phyloP scores from a whole-genome alignment of 2,797 vertebrate genomes.

The Schizothorax lantsangensis region DNA sequence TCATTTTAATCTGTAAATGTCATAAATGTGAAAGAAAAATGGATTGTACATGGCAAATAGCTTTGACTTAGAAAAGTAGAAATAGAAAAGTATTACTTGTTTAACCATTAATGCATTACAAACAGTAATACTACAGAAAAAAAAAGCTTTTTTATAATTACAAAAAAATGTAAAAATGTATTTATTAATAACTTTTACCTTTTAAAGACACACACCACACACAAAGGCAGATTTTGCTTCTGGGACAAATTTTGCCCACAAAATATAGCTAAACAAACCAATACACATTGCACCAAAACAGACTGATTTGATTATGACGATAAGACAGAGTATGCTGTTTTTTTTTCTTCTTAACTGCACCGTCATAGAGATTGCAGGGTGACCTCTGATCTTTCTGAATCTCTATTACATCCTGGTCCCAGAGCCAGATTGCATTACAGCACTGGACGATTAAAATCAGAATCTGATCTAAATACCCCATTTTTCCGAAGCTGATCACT shows the following conservation, averaged over 20 bases:
- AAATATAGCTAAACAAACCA: conserved; percentile 27
- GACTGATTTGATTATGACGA: conserved; percentile 45
- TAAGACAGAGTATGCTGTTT: neutral
- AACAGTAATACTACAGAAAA: neutral
- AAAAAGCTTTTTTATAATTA: too few relatives aligned
- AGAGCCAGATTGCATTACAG: conserved; percentile 47
- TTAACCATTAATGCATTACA: neutral
- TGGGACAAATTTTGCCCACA: neutral
- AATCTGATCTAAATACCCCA: conserved; percentile 36
- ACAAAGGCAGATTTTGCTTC: too few relatives aligned
- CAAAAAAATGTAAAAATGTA: too few relatives aligned
- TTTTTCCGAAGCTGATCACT: conserved; percentile 15
- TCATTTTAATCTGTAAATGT: neutral
- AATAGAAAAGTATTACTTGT: neutral
- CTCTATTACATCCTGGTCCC: conserved; percentile 43
- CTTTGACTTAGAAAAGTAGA: neutral
- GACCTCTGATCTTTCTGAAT: conserved; percentile 55
- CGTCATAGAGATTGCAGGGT: conserved; percentile 5
- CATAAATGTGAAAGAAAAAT: neutral
- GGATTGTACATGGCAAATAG: neutral
- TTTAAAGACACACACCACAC: too few relatives aligned
- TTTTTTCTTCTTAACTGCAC: conserved; percentile 9
- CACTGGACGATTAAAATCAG: conserved; percentile 36
- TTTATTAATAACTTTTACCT: too few relatives aligned
- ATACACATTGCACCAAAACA: conserved; percentile 44